A percentile compares a stretch with the other conserved stretches of the same genome.
These are phyloP conservation scores for Chloroceryle aenea DNA, from an alignment of 2,113 vertebrate species.

Conservation along the genomic window DNA sequence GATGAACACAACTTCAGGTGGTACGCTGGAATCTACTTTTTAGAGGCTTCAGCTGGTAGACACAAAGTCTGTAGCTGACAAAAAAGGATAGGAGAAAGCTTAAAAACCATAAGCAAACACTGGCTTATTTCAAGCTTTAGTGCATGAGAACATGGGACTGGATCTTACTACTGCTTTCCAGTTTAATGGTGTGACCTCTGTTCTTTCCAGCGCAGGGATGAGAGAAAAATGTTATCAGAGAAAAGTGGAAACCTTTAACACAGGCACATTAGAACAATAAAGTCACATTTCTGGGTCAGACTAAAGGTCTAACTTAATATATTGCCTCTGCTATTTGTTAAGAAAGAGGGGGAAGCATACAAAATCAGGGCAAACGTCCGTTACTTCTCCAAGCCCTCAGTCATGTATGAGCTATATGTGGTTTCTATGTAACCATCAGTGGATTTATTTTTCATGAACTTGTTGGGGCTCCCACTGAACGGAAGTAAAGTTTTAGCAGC, in stretches of 20 bases:
- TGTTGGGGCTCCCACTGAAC: neutral
- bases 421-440: neutral
- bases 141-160: neutral
- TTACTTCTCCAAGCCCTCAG: neutral
- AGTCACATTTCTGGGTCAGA: neutral
- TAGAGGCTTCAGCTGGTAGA: neutral
- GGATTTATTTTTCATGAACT: neutral
- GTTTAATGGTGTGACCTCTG: neutral
- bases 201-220: neutral
- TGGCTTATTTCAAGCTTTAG: neutral
- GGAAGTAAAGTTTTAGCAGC: neutral
- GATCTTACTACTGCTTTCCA: neutral
- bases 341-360: neutral
- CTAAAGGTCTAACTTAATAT: neutral
- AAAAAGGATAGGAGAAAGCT: neutral
- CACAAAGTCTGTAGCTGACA: neutral
- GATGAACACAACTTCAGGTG: neutral
- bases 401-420: fast-evolving
- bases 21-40: neutral
- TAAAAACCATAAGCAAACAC: fast-evolving
- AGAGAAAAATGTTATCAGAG: neutral
- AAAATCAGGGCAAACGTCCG: neutral
- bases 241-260: neutral
- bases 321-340: neutral
- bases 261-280: neutral